A percentile compares a stretch with the other conserved stretches of the same genome.
phyloP scores from a whole-genome alignment of 1,140 invertebrate species.

The Microplitis demolitor region DNA sequence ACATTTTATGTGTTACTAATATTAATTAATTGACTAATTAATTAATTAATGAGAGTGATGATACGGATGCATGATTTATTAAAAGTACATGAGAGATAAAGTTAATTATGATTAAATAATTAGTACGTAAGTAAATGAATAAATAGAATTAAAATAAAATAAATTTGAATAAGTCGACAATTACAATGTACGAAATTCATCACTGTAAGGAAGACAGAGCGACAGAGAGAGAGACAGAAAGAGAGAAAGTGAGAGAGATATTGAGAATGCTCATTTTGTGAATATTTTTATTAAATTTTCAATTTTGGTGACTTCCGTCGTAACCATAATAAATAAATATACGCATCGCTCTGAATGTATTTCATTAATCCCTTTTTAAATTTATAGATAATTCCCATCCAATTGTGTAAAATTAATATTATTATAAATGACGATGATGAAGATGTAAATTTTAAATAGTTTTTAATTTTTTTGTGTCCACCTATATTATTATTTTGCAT shows the following conservation, averaged over 20 bases:
- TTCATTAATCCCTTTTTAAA: background rate
- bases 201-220: constrained; percentile 35
- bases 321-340: constrained; percentile 63
- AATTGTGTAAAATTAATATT: background rate
- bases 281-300: constrained; percentile 66
- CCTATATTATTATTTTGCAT: too few relatives aligned
- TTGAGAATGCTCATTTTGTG: constrained; percentile 59
- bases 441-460: too few relatives aligned
- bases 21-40: constrained; percentile 3
- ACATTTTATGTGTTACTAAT: too few relatives aligned
- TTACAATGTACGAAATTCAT: constrained; percentile 5
- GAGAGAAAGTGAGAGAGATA: constrained; percentile 40
- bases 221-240: constrained; percentile 43
- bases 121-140: background rate
- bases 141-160: constrained; percentile 7
- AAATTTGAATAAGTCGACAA: background rate
- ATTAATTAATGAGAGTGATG: constrained; percentile 3
- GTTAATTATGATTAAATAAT: too few relatives aligned
- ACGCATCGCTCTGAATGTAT: constrained; percentile 45
- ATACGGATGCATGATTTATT: too few relatives aligned
- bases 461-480: too few relatives aligned
- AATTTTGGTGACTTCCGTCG: constrained; percentile 63
- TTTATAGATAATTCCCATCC: too few relatives aligned
- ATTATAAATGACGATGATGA: background rate
- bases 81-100: too few relatives aligned